Base-by-base conservation (phyloP, 2,888 invertebrate genomes). In the Lampropteryx suffumata region DNA sequence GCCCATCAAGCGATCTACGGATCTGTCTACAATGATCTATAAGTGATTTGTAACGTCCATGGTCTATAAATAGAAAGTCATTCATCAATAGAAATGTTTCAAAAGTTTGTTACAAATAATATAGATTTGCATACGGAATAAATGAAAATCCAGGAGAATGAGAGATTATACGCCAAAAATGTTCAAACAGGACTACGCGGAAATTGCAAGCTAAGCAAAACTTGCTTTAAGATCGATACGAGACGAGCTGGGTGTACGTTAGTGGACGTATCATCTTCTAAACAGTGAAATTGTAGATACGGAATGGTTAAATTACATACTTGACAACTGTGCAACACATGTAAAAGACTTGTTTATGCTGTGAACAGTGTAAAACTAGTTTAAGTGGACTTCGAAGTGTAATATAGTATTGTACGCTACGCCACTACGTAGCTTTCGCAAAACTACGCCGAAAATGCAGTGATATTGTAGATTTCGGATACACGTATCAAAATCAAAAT, bases 361-460 rank as follows among this genome's bases (percentile, higher is more conserved):
- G 42, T 24, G 39, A 47, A 41, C 33, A 35, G 34, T 41, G 37
- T 34, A 13, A 45, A 50, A 45, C n/a, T 45, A 29, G 39, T 52
- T 42, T 41, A 46, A 42, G 34, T 39, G 36, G 32, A 48, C 40
- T 39, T 11, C 21, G 35, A 50, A 51, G 53, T 53, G 36, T 29
- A 35, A 28, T 33, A 12, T 50, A 34, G 6, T 24, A 12, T 21
- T 37, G 30, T 17, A 9, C 34, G 34, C 42, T 43, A 35, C 37
- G 52, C 52, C 39, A 43, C 43, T 41, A 48, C 40, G 52, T 48
- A 52, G 39, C 13, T 47, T 42, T 33, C n/a, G 43, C 37, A 21
- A 43, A 14, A 46, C 34, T 42, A 52, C 51, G 43, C 39, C 4
- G 29, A n/a, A n/a, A 28, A n/a, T 10, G 49, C 21, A 17, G 17